These are phyloP conservation scores for Bombus breviceps DNA, from an alignment of 1,140 invertebrate species.

Conservation along the genomic window DNA sequence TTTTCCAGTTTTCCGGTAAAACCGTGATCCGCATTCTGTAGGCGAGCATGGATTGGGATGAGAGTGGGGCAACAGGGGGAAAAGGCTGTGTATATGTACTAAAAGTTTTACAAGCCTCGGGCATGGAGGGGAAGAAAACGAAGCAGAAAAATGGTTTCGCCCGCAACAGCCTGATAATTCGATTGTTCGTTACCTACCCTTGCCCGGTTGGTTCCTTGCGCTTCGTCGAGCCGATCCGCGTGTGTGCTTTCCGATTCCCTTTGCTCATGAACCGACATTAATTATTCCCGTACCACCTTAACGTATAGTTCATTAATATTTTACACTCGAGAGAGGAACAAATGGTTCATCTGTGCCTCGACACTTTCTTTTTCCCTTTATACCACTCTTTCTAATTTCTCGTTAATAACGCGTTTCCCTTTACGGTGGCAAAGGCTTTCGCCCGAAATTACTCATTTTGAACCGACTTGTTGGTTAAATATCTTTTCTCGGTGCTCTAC, in stretches of 20 bases:
- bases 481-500: background rate
- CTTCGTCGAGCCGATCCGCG: slow-evolving; percentile 8
- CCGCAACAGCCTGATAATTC: slow-evolving; percentile 65
- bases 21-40: slow-evolving; percentile 53
- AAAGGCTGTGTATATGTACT: slow-evolving; percentile 41
- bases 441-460: slow-evolving; percentile 22
- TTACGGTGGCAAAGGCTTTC: slow-evolving; percentile 1
- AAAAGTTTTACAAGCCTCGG: slow-evolving; percentile 58
- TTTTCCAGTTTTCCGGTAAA: slow-evolving; percentile 56
- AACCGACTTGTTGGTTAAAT: slow-evolving; percentile 8
- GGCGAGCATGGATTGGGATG: background rate
- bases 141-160: slow-evolving; percentile 62
- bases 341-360: slow-evolving; percentile 24
- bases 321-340: slow-evolving; percentile 4
- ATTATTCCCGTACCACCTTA: slow-evolving; percentile 53
- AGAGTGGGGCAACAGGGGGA: background rate
- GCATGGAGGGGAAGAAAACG: slow-evolving; percentile 46
- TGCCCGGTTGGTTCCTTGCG: slow-evolving; percentile 41
- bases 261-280: slow-evolving; percentile 49
- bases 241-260: slow-evolving; percentile 56
- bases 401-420: slow-evolving; percentile 46
- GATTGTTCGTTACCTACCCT: slow-evolving; percentile 51
- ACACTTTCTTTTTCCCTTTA: background rate
- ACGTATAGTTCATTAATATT: slow-evolving; percentile 56
- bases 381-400: background rate